Evolutionary conservation across 2,113 vertebrate species (phyloP).

Genomic region (Bujurquina vittata): DNA sequence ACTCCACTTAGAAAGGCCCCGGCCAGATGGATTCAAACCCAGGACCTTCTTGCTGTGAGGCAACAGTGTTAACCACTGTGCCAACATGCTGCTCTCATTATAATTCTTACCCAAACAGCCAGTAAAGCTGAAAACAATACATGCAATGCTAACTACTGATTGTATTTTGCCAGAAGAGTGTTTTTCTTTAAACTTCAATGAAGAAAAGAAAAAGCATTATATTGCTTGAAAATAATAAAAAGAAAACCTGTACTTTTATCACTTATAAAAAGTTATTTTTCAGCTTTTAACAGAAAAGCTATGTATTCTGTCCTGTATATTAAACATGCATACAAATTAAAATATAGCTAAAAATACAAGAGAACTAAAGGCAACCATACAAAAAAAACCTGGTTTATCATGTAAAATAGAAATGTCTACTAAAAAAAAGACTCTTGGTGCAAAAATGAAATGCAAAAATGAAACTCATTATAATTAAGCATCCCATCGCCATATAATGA

Average conservation of each 20-base stretch:
- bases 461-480: background rate
- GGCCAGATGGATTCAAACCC: no score
- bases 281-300: background rate
- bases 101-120: no score
- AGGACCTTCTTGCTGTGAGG: no score
- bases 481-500: background rate
- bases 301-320: background rate
- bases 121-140: background rate
- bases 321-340: background rate
- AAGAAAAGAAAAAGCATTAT: background rate
- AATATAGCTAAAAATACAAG: background rate
- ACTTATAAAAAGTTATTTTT: background rate
- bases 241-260: background rate
- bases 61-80: no score
- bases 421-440: background rate
- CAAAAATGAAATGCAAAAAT: background rate
- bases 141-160: background rate
- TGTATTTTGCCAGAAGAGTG: slow-evolving; percentile 3
- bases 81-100: no score
- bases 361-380: background rate
- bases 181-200: background rate
- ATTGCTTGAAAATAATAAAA: background rate
- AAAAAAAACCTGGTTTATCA: background rate
- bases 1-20: no score
- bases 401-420: background rate